A percentile compares a stretch with the other conserved stretches of the same genome.
phyloP scores from a whole-genome alignment of 2,888 invertebrate species.

The Drosophila siamana region DNA sequence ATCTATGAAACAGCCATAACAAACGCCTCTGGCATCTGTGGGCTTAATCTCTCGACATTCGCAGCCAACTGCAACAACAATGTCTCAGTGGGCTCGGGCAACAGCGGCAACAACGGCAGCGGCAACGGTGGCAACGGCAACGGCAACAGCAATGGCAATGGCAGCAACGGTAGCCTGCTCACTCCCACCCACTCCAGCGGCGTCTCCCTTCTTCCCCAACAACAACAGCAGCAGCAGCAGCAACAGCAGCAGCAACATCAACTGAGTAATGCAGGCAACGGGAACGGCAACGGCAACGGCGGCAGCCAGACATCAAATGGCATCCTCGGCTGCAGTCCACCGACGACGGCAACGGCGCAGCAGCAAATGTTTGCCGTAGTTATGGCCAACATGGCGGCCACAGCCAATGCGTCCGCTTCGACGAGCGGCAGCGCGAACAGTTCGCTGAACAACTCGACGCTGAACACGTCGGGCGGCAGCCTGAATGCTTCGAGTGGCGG shows the following conservation, averaged over 20 bases:
- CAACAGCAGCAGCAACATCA: constrained; percentile 35
- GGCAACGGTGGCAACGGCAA: not conserved
- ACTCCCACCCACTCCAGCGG: constrained; percentile 34
- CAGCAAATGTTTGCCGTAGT: constrained; percentile 83
- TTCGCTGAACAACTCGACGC: constrained; percentile 69
- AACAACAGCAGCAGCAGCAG: constrained; percentile 33
- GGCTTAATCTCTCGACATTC: constrained; percentile 84
- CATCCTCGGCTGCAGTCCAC: constrained; percentile 62
- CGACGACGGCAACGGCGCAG: constrained; percentile 65
- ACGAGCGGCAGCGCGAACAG: constrained; percentile 83
- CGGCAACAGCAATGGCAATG: constrained; percentile 38
- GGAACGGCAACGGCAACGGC: too few species aligned
- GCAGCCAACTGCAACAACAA: constrained; percentile 78
- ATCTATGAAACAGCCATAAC: constrained; percentile 71
- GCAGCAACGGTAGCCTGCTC: constrained; percentile 41
- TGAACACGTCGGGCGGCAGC: constrained; percentile 67
- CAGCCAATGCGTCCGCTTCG: constrained; percentile 47
- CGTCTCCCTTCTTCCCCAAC: constrained; percentile 48
- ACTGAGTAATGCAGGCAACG: constrained; percentile 17
- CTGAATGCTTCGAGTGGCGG: constrained; percentile 85
- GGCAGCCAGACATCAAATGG: constrained; percentile 62
- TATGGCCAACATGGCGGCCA: constrained; percentile 82
- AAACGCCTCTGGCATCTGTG: constrained; percentile 82
- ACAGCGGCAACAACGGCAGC: not conserved
- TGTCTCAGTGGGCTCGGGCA: constrained; percentile 28